These are phyloP conservation scores for Caretta caretta DNA, from an alignment of 2,113 vertebrate genomes.

Conservation along the genomic window DNA sequence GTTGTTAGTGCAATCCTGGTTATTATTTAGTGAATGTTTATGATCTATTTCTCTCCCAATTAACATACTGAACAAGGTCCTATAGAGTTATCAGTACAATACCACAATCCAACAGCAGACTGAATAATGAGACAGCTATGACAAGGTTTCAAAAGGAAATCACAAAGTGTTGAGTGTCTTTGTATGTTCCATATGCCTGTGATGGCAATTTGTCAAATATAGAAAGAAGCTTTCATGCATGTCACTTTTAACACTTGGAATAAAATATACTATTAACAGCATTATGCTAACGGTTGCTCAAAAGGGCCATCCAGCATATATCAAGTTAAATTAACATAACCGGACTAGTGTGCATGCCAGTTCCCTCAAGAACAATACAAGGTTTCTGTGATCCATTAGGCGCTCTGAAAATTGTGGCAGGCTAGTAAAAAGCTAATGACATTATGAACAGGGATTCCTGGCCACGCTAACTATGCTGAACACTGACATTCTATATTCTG, in stretches of 20 bases:
- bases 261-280: not conserved
- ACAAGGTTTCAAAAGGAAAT: not conserved
- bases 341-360: fast-evolving
- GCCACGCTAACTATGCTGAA: fast-evolving
- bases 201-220: not conserved
- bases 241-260: not conserved
- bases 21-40: not conserved
- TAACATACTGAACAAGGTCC: not conserved
- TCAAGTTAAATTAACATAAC: not conserved
- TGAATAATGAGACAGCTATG: not conserved
- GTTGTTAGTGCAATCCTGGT: not conserved
- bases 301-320: not conserved
- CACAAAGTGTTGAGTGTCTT: not conserved
- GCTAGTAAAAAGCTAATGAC: not conserved
- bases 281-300: not conserved
- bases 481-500: not conserved
- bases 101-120: not conserved
- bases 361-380: not conserved
- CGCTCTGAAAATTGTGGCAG: not conserved
- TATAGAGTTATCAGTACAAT: not conserved
- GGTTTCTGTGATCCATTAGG: not conserved
- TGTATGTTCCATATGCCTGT: not conserved
- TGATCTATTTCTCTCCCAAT: not conserved
- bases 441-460: not conserved
- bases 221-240: not conserved